Evolutionary conservation across 2,113 vertebrate species (phyloP).

Genomic region (Muntiacus reevesi): DNA sequence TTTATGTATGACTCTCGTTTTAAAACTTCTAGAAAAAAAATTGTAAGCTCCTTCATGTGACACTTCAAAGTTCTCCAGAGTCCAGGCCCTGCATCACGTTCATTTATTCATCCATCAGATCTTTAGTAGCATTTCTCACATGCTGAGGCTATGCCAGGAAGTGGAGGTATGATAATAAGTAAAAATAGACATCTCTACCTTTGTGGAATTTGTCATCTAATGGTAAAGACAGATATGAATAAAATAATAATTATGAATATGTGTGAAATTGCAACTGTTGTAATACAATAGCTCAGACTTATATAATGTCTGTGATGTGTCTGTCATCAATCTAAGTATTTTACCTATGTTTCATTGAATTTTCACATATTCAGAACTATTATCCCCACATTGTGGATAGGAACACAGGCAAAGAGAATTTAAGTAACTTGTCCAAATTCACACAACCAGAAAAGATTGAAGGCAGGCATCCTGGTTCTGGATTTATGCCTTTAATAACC

Average conservation of each 20-base stretch:
- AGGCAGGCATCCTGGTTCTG: not conserved
- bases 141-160: not conserved
- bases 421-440: not conserved
- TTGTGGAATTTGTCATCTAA: not conserved
- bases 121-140: not conserved
- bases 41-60: not conserved
- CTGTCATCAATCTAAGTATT: not conserved
- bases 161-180: not conserved
- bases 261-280: not conserved
- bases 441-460: not conserved
- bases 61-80: not conserved
- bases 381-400: not conserved
- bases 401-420: not conserved
- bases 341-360: not conserved
- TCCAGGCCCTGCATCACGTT: not conserved
- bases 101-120: not conserved
- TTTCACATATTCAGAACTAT: not conserved
- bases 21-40: not conserved
- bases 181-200: not conserved
- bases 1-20: not conserved
- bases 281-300: not conserved
- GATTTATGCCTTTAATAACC: not conserved
- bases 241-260: slow-evolving; percentile 12
- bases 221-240: not conserved
- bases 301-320: not conserved